phyloP scores from a whole-genome alignment of 1,140 invertebrate genomes.

The Zaprionus davidi region DNA sequence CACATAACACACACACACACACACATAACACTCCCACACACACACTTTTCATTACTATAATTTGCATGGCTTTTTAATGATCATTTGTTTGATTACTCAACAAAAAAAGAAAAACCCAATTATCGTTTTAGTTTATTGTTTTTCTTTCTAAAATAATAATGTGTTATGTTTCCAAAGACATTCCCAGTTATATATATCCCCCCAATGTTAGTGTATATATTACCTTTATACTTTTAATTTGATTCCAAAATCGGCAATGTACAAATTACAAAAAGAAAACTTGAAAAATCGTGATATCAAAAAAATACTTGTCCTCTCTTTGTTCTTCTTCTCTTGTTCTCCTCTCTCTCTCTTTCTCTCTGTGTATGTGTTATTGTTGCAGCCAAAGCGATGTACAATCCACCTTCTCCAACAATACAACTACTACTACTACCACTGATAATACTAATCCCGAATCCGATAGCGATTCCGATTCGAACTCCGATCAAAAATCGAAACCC shows the following conservation, averaged over 20 bases:
- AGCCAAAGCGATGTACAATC: slow-evolving; percentile 81
- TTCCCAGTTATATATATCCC: slow-evolving; percentile 36
- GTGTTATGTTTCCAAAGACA: slow-evolving; percentile 41
- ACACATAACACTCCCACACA: slow-evolving; percentile 20
- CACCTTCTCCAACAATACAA: slow-evolving; percentile 74
- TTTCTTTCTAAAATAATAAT: slow-evolving; percentile 42
- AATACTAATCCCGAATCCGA: slow-evolving; percentile 64
- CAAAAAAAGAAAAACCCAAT: not conserved
- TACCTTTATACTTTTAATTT: slow-evolving; percentile 35
- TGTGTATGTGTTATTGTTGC: slow-evolving; percentile 84
- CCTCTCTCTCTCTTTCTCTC: slow-evolving; percentile 63
- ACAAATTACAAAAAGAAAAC: slow-evolving; percentile 7
- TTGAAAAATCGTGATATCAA: slow-evolving; percentile 44
- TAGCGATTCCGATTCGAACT: slow-evolving; percentile 62
- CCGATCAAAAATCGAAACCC: slow-evolving; percentile 75
- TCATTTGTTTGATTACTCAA: slow-evolving; percentile 52
- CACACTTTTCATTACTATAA: slow-evolving; percentile 49
- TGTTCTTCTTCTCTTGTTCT: slow-evolving; percentile 53
- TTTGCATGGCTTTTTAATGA: slow-evolving; percentile 76
- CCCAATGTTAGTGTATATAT: slow-evolving; percentile 50
- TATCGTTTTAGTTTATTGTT: slow-evolving; percentile 32
- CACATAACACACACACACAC: slow-evolving; percentile 4
- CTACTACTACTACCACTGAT: slow-evolving; percentile 75
- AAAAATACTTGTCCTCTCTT: slow-evolving; percentile 58
- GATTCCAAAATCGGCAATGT: slow-evolving; percentile 29